phyloP scores from a whole-genome alignment of 1,140 invertebrate species.

The Dreissena rostriformis region DNA sequence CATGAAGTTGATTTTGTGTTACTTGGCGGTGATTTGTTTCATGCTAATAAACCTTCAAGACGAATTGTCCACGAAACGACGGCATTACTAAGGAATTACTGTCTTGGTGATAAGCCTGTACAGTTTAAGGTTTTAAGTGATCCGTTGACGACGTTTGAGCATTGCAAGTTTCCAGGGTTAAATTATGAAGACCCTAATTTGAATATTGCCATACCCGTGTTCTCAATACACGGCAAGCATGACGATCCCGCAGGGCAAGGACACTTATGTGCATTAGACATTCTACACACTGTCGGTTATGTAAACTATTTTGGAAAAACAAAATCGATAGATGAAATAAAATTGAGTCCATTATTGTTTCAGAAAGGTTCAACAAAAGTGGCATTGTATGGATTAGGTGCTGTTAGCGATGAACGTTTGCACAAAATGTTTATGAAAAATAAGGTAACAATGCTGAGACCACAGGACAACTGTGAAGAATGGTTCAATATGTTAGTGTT shows the following conservation, averaged over 20 bases:
- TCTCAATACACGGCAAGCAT: constrained; percentile 91
- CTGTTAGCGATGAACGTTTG: constrained; percentile 95
- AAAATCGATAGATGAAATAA: constrained; percentile 82
- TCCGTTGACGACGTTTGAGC: constrained; percentile 85
- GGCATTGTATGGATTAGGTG: constrained; percentile 96
- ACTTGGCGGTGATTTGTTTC: constrained; percentile 87
- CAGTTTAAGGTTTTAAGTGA: constrained; percentile 90
- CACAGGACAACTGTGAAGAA: too few relatives aligned
- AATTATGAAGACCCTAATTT: constrained; percentile 98
- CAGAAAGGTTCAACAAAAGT: constrained; percentile 93
- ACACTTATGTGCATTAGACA: constrained; percentile 89
- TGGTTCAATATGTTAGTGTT: too few relatives aligned
- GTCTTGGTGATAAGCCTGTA: constrained; percentile 85
- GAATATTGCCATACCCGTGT: constrained; percentile 94
- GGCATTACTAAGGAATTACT: constrained; percentile 90
- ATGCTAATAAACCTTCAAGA: constrained; percentile 84
- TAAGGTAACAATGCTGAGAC: too few relatives aligned
- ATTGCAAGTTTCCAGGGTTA: constrained; percentile 85
- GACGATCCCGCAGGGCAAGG: constrained; percentile 95
- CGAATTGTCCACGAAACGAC: constrained; percentile 88
- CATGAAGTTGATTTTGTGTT: constrained; percentile 85
- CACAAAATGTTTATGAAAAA: too few relatives aligned
- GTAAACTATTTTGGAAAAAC: constrained; percentile 87
- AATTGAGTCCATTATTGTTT: constrained; percentile 92
- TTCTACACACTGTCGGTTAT: constrained; percentile 91